Percentiles rank a stretch among this genome's conserved stretches.
These are phyloP conservation scores for Chrysemys picta DNA, from an alignment of 2,113 vertebrate genomes.

Conservation along the genomic window DNA sequence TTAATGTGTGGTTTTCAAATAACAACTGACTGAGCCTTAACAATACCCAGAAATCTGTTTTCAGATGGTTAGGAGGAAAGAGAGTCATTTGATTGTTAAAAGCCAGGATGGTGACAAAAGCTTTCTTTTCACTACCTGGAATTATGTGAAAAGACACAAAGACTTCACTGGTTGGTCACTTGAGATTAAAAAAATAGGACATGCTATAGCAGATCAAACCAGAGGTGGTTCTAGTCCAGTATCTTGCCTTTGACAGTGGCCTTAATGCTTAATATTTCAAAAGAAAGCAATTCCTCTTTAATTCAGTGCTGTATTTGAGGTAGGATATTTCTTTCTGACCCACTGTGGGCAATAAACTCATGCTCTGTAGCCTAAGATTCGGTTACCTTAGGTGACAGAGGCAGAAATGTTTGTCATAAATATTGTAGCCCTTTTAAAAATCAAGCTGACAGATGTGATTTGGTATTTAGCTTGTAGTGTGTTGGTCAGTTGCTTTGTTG, in stretches of 20 bases:
- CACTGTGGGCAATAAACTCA: constrained; percentile 34
- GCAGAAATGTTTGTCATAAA: not conserved
- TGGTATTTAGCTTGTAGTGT: not conserved
- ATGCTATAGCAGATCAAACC: not conserved
- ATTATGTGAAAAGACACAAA: constrained; percentile 38
- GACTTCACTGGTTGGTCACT: constrained; percentile 33
- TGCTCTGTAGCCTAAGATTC: not conserved
- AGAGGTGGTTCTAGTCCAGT: not conserved
- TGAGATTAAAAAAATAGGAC: not conserved
- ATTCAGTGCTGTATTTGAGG: not conserved
- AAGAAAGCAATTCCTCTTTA: not conserved
- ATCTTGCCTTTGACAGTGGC: not conserved
- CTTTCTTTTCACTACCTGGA: not conserved
- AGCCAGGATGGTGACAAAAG: not conserved
- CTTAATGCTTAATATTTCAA: not conserved
- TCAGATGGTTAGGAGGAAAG: not conserved
- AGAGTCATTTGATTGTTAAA: constrained; percentile 4
- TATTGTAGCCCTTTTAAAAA: not conserved
- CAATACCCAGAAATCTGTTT: not conserved
- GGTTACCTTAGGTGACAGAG: constrained; percentile 22
- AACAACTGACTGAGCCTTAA: not conserved
- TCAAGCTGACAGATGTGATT: not conserved
- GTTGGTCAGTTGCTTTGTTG: not conserved
- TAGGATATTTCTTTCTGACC: not conserved
- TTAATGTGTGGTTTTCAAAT: not conserved